Percentiles rank a stretch among this genome's conserved stretches.
phyloP scores from a whole-genome alignment of 2,113 vertebrate species.

The Calidris pugnax region DNA sequence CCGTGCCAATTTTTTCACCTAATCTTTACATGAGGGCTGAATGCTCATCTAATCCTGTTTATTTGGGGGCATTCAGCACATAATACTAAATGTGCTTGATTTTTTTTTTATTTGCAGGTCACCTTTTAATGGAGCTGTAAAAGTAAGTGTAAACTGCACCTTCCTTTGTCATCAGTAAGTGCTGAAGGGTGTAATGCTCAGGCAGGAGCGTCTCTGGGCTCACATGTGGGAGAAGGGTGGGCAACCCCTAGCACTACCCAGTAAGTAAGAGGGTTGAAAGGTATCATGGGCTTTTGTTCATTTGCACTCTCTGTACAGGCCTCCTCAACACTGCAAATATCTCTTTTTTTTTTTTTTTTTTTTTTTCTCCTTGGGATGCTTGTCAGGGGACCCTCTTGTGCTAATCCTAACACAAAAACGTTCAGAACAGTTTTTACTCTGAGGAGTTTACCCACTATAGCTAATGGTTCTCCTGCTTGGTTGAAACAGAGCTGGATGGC shows the following conservation, averaged over 20 bases:
- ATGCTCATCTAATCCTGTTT: constrained; percentile 62
- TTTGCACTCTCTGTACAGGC: not conserved
- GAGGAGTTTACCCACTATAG: not conserved
- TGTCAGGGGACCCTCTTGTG: not conserved
- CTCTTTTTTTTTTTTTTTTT: not conserved
- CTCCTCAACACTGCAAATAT: not conserved
- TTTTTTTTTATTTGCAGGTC: constrained; percentile 70
- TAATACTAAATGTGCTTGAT: constrained; percentile 67
- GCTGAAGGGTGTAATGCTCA: constrained; percentile 32
- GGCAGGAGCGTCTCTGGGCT: constrained; percentile 25
- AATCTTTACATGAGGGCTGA: constrained; percentile 33
- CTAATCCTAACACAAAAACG: not conserved
- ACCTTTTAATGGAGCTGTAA: constrained; percentile 72
- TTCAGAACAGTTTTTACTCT: not conserved
- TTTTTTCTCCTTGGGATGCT: not conserved
- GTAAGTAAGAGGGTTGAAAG: constrained; percentile 11
- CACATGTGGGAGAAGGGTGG: constrained; percentile 40
- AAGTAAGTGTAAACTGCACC: constrained; percentile 68
- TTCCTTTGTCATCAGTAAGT: constrained; percentile 62
- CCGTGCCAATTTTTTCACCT: not conserved
- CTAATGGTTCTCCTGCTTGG: not conserved
- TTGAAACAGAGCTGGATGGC: not conserved
- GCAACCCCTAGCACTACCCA: not conserved
- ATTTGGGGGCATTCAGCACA: constrained; percentile 52
- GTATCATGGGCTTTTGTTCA: not conserved